Conservation (phyloP, 2,113 vertebrate genomes). For the Sceloporus tristichus region DNA sequence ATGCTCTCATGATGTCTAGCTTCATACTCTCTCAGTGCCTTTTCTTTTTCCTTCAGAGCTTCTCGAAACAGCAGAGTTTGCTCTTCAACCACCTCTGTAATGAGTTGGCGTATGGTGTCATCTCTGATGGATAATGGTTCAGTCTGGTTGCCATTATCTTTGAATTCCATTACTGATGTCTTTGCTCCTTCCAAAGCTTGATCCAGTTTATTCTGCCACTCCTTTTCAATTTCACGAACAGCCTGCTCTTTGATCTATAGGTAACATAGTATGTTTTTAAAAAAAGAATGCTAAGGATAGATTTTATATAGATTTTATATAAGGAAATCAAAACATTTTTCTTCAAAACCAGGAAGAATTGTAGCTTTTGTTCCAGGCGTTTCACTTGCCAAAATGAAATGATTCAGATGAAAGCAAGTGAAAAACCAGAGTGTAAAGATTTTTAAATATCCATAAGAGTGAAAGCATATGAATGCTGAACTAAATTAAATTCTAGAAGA, state of each 20-base stretch:
- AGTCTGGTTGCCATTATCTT: slow-evolving; percentile 80
- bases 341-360: slow-evolving; percentile 9
- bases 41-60: slow-evolving; percentile 71
- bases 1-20: slow-evolving; percentile 81
- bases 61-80: slow-evolving; percentile 72
- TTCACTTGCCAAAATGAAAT: neutral
- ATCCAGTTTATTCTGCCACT: slow-evolving; percentile 82
- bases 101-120: slow-evolving; percentile 50
- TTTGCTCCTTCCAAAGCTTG: slow-evolving; percentile 65
- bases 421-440: neutral
- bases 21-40: slow-evolving; percentile 73
- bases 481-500: neutral
- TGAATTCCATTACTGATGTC: slow-evolving; percentile 63
- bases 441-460: neutral
- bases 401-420: neutral
- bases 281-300: too few relatives aligned
- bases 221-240: slow-evolving; percentile 79
- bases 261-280: slow-evolving; percentile 44
- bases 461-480: neutral
- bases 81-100: slow-evolving; percentile 55
- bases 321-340: neutral
- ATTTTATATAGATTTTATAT: neutral
- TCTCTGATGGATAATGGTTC: slow-evolving; percentile 60
- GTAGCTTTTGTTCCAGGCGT: neutral
- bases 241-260: slow-evolving; percentile 73